Evolutionary conservation across 2,888 invertebrate species (phyloP), one percentile per base, ranked within the genome.

Genomic region (Dinocampus coccinellae): DNA sequence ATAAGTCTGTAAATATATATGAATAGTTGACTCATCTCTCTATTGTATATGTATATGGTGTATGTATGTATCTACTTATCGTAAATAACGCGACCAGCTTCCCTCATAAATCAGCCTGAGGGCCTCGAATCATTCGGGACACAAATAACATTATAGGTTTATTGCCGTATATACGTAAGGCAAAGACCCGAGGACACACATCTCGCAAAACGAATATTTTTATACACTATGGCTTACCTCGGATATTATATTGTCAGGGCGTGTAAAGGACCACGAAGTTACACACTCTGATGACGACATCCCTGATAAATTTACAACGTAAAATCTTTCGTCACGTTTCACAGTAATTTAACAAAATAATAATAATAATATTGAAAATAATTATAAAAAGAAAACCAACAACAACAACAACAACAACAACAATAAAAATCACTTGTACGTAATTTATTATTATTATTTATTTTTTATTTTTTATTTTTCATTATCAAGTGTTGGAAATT

Each of bases 91-190:
- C 72, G 7, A 36, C 65, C 55, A 71, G 66, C 73, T 65, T 70
- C 69, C 65, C 73, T 76, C 81, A 78, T 86, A 86, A 87, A 87
- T 86, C 82, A 82, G 69, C 76, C 73, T 80, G 80, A 78, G 79
- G 78, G 77, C 16, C 47, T 79, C 82, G 79, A 81, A 86, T 86
- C 78, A 85, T 86, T 84, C 78, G 76, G 80, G 76, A 77, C 81
- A 81, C 83, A 86, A 86, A 86, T 84, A 86, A 84, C 82, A 85
- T 86, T 84, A 87, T 86, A 82, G 85, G 83, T 85, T 86, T 85
- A 84, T 80, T 75, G 77, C 73, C 76, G 75, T 73, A 36, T 65
- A 65, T 60, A 65, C 65, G 33, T 65, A 52, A 36, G 52, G n/a
- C n/a, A 16, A n/a, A 26, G 22, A 26, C 39, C 22, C 29, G 26